Conservation (phyloP, 2,888 invertebrate species). For the Pemphredon lugubris region DNA sequence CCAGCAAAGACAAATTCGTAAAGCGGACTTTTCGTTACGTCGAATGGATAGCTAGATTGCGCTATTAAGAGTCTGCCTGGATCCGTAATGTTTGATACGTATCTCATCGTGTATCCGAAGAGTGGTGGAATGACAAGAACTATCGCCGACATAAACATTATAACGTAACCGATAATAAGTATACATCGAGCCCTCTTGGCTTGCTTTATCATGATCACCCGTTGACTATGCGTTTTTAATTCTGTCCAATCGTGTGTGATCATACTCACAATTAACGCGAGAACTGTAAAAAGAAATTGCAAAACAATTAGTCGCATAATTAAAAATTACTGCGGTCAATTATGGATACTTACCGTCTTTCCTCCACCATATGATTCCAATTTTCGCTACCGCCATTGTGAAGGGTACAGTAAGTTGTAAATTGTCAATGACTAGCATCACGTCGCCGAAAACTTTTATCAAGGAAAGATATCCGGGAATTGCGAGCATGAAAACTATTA, state of each 20-base stretch:
- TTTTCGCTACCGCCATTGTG: conserved; percentile 19
- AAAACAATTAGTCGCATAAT: too few species aligned
- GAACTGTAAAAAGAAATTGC: too few species aligned
- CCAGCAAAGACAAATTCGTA: conserved; percentile 12
- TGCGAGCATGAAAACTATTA: conserved; percentile 7
- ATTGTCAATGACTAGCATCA: conserved; percentile 38
- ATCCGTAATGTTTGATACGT: conserved; percentile 21
- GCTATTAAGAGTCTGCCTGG: conserved; percentile 5
- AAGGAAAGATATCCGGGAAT: conserved; percentile 36
- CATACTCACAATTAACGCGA: background rate
- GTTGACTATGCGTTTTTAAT: background rate
- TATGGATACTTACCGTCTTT: conserved; percentile 36
- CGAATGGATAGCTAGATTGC: conserved; percentile 13
- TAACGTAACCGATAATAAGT: background rate
- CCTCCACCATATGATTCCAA: conserved; percentile 38
- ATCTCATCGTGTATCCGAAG: conserved; percentile 3
- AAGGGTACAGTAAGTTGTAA: conserved; percentile 36
- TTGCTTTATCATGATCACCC: background rate
- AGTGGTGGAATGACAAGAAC: background rate
- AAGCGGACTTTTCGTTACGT: conserved; percentile 6
- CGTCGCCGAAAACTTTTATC: conserved; percentile 35
- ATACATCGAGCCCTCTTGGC: background rate
- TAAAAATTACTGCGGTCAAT: too few species aligned
- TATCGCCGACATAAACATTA: background rate
- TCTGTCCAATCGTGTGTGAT: background rate